Base-by-base conservation (phyloP, 2,797 vertebrate genomes). In the Lagorchestes hirsutus region DNA sequence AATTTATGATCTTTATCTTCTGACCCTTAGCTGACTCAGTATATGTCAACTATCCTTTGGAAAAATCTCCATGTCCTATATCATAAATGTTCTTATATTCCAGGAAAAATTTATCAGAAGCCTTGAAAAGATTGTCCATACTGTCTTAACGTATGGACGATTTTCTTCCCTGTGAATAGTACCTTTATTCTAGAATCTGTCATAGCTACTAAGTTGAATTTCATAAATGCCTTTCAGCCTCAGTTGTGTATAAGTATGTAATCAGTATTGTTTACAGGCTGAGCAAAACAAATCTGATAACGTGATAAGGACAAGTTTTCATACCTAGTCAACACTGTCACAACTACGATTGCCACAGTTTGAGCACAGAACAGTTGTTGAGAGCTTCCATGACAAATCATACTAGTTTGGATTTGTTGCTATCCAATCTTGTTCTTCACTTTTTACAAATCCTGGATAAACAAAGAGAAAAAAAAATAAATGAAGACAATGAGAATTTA, bases 381-480 rank as follows among this genome's bases (percentile, higher is more conserved):
- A 40, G 14, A 40, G 34, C 16, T 74, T 40, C 5, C 34, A n/a
- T 40, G 5, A 16, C 5, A 74, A 5, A 40, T 74, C 16, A 40
- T 74, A 74, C 5, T 18, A 40, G 34, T 40, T 40, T 74, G 62
- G 5, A 34, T 40, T n/a, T 40, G 5, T 74, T 40, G 5, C 13
- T 40, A 74, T n/a, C 34, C 16, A 74, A 74, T 18, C 14, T 74
- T 18, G 11, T 18, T n/a, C 40, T 40, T n/a, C 5, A 94, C 95
- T 96, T 92, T 95, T 74, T 62, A 62, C 95, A 67, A 74, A 74
- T 74, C 34, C 62, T 67, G 31, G 34, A n/a, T n/a, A 34, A 4
- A 62, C 11, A 62, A 3, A 62, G 28, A 57, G 56, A 96, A 56
- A 92, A 74, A n/a, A 92, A 93, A 87, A 74, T 96, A 55, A 55